Base-by-base conservation (phyloP, 2,888 invertebrate genomes). In the Apodemia zela region DNA sequence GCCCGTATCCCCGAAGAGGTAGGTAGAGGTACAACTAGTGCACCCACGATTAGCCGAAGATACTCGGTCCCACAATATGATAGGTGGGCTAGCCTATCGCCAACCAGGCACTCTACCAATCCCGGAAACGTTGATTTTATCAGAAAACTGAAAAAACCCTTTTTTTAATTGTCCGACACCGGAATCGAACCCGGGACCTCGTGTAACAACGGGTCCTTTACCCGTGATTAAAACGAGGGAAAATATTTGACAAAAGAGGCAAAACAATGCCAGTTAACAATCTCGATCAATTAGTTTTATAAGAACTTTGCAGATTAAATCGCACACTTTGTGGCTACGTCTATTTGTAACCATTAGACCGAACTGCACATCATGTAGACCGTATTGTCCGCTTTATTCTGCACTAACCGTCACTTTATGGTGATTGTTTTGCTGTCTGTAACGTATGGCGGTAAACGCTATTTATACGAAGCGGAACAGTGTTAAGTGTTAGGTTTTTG, bases 321-420 rank as follows among this genome's bases (percentile, higher is more conserved):
- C 42, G 42, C 42, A 3, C 3, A n/a, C n/a, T 45, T 45, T 45
- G 15, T 45, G 42, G 42, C 42, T 45, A 45, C 42, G 10, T 15
- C 42, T 45, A 45, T 45, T 45, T 45, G 42, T 45, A 45, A 15
- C 54, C 21, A 21, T 21, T 54, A 11, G 54, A 54, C 54, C 54
- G 25, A 25, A 54, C 54, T 54, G 54, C 54, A 54, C 21, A 15
- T 54, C 54, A 54, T 54, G 54, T 25, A 54, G 54, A 54, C 54
- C 25, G 25, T 54, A 54, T 21, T 25, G 21, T 54, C 54, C 54
- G 21, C 21, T 54, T 54, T 21, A 54, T 54, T 54, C 54, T 25
- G 21, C 54, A 54, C 54, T 21, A 54, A 21, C 54, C 54, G 54
- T 25, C 54, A 54, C 25, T 25, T 54, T 21, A 21, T 54, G 54